phyloP scores from a whole-genome alignment of 2,888 invertebrate species.

The Mesochorus sp. region DNA sequence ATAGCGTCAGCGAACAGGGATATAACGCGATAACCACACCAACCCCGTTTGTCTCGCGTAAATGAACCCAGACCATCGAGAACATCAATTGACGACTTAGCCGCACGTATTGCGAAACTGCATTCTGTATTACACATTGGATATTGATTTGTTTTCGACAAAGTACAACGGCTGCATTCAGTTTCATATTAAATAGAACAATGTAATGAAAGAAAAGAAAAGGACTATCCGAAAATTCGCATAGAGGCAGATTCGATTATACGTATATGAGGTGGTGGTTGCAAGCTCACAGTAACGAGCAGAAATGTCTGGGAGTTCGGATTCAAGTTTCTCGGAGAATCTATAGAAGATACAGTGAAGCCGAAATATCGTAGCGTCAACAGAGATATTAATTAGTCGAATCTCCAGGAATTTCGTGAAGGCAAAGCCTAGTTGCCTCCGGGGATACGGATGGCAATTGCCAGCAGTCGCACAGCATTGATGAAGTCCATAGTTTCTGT shows the following conservation, averaged over 20 bases:
- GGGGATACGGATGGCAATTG: slow-evolving; percentile 6
- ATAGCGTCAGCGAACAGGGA: slow-evolving; percentile 31
- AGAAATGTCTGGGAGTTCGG: slow-evolving; percentile 22
- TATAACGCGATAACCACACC: not conserved
- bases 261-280: not conserved
- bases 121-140: slow-evolving; percentile 11
- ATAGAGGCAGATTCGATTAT: slow-evolving; percentile 1
- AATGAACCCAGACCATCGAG: not conserved
- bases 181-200: not conserved
- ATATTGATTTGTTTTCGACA: slow-evolving; percentile 48
- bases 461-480: slow-evolving; percentile 31
- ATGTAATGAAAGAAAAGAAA: not conserved
- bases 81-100: not conserved
- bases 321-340: slow-evolving; percentile 31
- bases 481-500: slow-evolving; percentile 31
- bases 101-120: slow-evolving; percentile 10
- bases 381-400: slow-evolving; percentile 79
- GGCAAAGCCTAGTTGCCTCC: slow-evolving; percentile 50
- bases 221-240: not conserved
- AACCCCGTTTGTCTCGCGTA: not conserved
- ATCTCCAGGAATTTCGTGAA: slow-evolving; percentile 62
- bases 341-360: slow-evolving; percentile 20
- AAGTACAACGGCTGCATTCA: not conserved
- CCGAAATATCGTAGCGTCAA: slow-evolving; percentile 71
- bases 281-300: not conserved